A percentile compares a stretch with the other conserved stretches of the same genome.
Conservation (phyloP, 1,140 invertebrate genomes). For the Heliconius hermathena region DNA sequence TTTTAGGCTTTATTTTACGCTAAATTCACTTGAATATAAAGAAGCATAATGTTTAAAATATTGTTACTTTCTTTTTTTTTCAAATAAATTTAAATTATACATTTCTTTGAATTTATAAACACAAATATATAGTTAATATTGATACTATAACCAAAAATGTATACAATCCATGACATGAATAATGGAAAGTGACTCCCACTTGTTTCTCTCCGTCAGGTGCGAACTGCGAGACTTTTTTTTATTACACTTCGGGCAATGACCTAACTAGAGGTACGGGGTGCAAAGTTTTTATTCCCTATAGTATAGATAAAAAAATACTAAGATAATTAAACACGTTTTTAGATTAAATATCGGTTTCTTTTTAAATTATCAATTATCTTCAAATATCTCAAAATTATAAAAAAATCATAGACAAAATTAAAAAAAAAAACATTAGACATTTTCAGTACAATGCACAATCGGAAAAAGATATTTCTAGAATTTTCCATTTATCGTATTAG, state of each 20-base stretch:
- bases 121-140: neutral
- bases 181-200: slow-evolving; percentile 14
- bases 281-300: neutral
- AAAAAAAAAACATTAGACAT: no score
- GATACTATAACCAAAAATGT: neutral
- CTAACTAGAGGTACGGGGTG: neutral
- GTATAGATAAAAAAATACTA: no score
- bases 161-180: neutral
- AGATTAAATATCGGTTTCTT: no score
- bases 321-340: no score
- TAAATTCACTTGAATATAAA: no score
- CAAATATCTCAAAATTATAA: neutral
- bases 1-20: no score
- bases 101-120: neutral
- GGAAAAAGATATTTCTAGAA: neutral
- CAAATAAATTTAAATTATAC: neutral
- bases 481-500: neutral
- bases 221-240: slow-evolving; percentile 9
- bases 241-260: neutral
- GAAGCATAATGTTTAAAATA: no score
- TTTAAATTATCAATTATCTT: neutral
- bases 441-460: neutral
- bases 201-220: slow-evolving; percentile 4
- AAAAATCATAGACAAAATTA: no score
- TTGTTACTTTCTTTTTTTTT: no score